Conservation (phyloP, 1,140 invertebrate species). For the Patella vulgata region DNA sequence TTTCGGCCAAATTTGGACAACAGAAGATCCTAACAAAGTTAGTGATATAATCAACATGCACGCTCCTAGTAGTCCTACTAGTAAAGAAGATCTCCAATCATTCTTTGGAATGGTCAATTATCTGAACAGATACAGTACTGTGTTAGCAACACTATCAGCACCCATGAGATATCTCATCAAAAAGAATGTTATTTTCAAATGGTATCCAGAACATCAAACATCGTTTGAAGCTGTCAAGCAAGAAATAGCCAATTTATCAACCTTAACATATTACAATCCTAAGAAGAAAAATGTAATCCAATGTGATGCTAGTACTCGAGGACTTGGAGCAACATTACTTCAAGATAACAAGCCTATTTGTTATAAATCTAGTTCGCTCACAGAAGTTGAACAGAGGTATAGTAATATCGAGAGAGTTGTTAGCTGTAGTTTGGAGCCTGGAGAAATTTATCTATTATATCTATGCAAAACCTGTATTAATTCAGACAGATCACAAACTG, state of each 20-base stretch:
- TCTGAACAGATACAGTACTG: conserved; percentile 28
- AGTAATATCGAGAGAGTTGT: conserved; percentile 70
- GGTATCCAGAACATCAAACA: too few relatives aligned
- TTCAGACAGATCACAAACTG: too few relatives aligned
- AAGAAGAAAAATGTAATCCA: conserved; percentile 6
- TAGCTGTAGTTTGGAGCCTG: conserved; percentile 68
- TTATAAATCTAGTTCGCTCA: too few relatives aligned
- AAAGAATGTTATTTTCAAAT: too few relatives aligned
- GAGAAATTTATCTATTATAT: conserved; percentile 69
- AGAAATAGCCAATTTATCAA: conserved; percentile 14
- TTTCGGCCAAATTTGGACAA: conserved; percentile 39
- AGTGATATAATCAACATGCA: too few relatives aligned
- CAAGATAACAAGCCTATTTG: too few relatives aligned
- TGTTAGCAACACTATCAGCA: conserved; percentile 33
- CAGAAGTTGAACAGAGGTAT: conserved; percentile 63
- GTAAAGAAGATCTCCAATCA: conserved; percentile 23
- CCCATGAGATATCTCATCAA: conserved; percentile 25
- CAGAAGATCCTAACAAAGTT: conserved; percentile 51
- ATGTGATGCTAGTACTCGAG: too few relatives aligned
- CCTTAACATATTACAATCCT: conserved; percentile 20
- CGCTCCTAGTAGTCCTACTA: too few relatives aligned
- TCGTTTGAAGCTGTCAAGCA: conserved; percentile 32
- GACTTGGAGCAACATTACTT: conserved; percentile 56
- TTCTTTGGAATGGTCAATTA: conserved; percentile 41
- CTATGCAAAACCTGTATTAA: too few relatives aligned